Evolutionary conservation across 1,140 invertebrate genomes (phyloP).

Genomic region (Drosophila sp.): DNA sequence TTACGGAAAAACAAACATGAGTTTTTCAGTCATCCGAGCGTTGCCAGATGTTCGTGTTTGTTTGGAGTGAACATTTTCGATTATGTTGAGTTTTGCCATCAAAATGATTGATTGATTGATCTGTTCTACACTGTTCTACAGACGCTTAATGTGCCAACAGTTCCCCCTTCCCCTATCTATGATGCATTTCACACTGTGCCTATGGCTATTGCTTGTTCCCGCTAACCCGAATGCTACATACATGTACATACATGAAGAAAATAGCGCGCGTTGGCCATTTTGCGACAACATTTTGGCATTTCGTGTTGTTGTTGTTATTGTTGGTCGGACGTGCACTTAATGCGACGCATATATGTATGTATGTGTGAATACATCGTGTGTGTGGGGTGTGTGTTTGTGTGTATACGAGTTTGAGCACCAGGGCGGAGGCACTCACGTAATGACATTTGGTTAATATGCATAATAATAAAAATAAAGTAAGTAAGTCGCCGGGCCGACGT

Average conservation of each 20-base stretch:
- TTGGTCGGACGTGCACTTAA: slow-evolving; percentile 18
- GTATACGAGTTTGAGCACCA: background rate
- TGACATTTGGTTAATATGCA: slow-evolving; percentile 60
- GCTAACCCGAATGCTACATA: too few relatives aligned
- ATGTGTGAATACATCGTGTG: background rate
- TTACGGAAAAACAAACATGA: too few relatives aligned
- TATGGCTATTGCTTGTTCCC: background rate
- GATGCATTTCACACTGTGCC: background rate
- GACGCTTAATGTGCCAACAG: background rate
- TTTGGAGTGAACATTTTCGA: background rate
- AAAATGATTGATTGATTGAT: slow-evolving; percentile 17
- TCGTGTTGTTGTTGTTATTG: background rate
- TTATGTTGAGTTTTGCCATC: background rate
- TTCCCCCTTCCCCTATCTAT: background rate
- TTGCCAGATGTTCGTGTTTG: background rate
- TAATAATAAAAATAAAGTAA: slow-evolving; percentile 38
- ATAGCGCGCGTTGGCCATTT: slow-evolving; percentile 9
- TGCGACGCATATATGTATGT: slow-evolving; percentile 5
- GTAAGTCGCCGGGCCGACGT: too few relatives aligned
- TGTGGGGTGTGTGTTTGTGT: too few relatives aligned
- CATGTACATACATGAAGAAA: background rate
- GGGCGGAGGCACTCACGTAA: slow-evolving; percentile 4
- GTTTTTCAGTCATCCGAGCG: background rate
- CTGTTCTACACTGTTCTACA: too few relatives aligned
- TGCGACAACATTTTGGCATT: slow-evolving; percentile 23